Base-by-base conservation (phyloP, 2,888 invertebrate species). In the Scotopteryx bipunctaria region DNA sequence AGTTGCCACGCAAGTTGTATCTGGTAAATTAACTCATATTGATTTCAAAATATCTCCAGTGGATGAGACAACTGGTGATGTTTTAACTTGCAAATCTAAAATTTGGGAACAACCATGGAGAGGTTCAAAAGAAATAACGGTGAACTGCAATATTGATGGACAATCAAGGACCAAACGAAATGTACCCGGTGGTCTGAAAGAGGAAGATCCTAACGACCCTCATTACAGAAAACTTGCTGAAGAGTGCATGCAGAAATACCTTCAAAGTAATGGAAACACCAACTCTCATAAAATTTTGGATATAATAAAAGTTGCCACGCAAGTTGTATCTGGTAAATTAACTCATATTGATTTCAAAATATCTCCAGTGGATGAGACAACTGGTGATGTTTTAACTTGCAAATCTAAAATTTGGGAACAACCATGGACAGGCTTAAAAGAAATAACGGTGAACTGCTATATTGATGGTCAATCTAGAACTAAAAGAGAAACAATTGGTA, bases 101-200 rank as follows among this genome's bases (percentile, higher is more conserved):
- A 47, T 76, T 32, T 67, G 55, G 61, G 66, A 71, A 27, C 55
- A 50, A 16, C 2, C 49, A 0, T 71, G 71, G 75, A 13, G 56
- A 0, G 53, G 66, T 0, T 46, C 41, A 3, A 72, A 65, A 35
- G 41, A 62, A 9, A 55, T 64, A 15, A 40, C 16, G 0, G 65
- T 67, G 0, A 37, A 60, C 8, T 67, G 66, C 57, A 17, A 43
- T 1, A 23, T 41, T 27, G 23, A 42, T 33, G 38, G 49, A 3
- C 8, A 45, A 36, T 49, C 11, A 15, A 57, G 47, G 38, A 19
- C 17, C 15, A 61, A 63, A 53, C 48, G 55, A 42, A 27, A 50
- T 13, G 27, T 43, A 2, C 5, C 19, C 4, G 75, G 78, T 13
- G 72, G 72, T 1, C 35, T 5, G 1, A 9, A 3, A 11, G 47